Base-by-base conservation (phyloP, 2,113 vertebrate genomes). In the Albula glossodonta region DNA sequence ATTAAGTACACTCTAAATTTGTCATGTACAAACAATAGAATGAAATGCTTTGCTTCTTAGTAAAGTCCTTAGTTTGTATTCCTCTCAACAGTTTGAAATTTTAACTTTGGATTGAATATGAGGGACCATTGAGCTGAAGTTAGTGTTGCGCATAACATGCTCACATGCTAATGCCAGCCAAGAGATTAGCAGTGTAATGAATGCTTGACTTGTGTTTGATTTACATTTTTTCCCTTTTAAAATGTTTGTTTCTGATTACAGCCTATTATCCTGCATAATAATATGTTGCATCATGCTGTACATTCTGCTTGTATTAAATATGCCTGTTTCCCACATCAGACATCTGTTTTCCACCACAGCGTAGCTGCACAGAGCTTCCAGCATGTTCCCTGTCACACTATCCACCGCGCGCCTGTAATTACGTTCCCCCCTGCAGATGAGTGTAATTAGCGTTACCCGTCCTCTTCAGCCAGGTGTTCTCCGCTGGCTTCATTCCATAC, bases 311-410 rank as follows among this genome's bases (percentile, higher is more conserved):
- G 53, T 78, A 70, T 86, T 57, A 86, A 82, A 85, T 60, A 63
- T 81, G 56, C 15, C 51, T 7, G 49, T 79, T 41, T 79, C 51
- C n/a, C 56, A 79, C 77, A 63, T 53, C 80, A 80, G 83, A 63
- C 88, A 83, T 77, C 85, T 87, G 87, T 57, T 80, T 85, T 80
- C 81, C 56, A 51, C 17, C 19, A 22, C n/a, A 31, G 53, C 31
- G 41, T 9, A 50, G 5, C 57, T 31, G 25, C 22, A 31, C 56
- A 13, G 83, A 77, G 83, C 83, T 84, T 85, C 77, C 51, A 79
- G 19, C 22, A 60, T 60, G 25, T 79, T 85, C 84, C 19, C 48
- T 51, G 79, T 51, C 49, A 50, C 48, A 80, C 25, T 50, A 80
- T 15, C 84, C 74, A 51, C 84, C 48, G 48, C 3, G 78, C 13